Percentiles rank a stretch among this genome's conserved stretches.
Evolutionary conservation across 1,140 invertebrate species (phyloP).

Genomic region (Oppia nitens): DNA sequence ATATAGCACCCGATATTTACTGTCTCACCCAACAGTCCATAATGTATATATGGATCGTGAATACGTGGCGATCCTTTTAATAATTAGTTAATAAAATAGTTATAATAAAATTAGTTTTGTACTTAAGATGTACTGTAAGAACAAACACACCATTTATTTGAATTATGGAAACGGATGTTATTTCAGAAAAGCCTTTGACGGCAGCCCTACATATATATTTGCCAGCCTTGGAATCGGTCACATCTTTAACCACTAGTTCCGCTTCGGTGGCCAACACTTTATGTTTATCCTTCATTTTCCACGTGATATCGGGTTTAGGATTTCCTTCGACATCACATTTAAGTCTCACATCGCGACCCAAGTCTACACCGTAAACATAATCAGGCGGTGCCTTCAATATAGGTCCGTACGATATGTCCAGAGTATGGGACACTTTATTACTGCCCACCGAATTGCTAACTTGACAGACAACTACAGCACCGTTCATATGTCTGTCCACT

Average conservation of each 20-base stretch:
- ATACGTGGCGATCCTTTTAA: constrained; percentile 69
- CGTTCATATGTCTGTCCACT: constrained; percentile 60
- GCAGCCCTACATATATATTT: constrained; percentile 70
- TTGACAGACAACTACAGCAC: constrained; percentile 71
- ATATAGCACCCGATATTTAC: constrained; percentile 72
- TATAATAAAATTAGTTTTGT: neutral
- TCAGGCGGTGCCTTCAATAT: constrained; percentile 52
- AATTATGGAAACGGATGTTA: constrained; percentile 60
- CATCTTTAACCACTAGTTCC: constrained; percentile 26
- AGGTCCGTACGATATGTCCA: constrained; percentile 63
- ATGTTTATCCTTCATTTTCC: constrained; percentile 39
- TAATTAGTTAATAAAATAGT: constrained; percentile 13
- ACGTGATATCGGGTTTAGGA: constrained; percentile 67
- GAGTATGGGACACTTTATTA: constrained; percentile 61
- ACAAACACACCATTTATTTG: constrained; percentile 50
- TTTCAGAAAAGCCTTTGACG: constrained; percentile 52
- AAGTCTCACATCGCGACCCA: constrained; percentile 53
- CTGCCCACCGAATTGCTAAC: constrained; percentile 77
- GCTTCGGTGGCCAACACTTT: constrained; percentile 23
- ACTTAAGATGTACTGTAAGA: too few relatives aligned
- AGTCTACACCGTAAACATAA: constrained; percentile 55
- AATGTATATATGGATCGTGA: constrained; percentile 60
- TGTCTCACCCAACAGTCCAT: constrained; percentile 56
- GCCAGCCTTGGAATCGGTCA: constrained; percentile 56
- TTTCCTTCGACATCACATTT: constrained; percentile 78